These are phyloP conservation scores for Andrena bucephala DNA, from an alignment of 2,888 invertebrate genomes.

Conservation along the genomic window DNA sequence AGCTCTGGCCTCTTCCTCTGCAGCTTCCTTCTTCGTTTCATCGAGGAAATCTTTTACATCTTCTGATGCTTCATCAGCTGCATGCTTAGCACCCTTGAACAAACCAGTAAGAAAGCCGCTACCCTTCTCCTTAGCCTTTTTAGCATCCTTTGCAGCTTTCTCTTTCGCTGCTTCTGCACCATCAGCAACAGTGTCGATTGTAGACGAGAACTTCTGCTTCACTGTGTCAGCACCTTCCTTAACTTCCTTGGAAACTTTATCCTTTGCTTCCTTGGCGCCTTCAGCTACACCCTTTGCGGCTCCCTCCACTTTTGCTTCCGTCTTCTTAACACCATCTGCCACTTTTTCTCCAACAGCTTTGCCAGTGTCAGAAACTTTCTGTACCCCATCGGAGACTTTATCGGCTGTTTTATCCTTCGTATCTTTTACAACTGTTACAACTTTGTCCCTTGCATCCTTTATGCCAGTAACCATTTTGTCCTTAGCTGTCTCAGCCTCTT, in stretches of 20 bases:
- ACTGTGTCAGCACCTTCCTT: slow-evolving; percentile 59
- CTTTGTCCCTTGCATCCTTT: slow-evolving; percentile 54
- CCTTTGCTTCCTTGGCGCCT: slow-evolving; percentile 45
- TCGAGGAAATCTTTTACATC: slow-evolving; percentile 85
- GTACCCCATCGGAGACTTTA: slow-evolving; percentile 47
- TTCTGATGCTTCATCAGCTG: slow-evolving; percentile 67
- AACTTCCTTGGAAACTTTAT: slow-evolving; percentile 42
- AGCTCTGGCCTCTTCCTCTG: slow-evolving; percentile 78
- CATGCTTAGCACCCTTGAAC: slow-evolving; percentile 72
- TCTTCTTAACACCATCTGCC: slow-evolving; percentile 70
- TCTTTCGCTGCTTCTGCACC: slow-evolving; percentile 57
- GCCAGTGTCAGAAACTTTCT: slow-evolving; percentile 33
- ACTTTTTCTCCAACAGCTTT: slow-evolving; percentile 49
- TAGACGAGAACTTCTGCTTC: slow-evolving; percentile 56
- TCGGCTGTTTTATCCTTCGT: slow-evolving; percentile 31
- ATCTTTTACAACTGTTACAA: not conserved
- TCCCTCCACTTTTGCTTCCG: slow-evolving; percentile 27
- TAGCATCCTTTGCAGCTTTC: slow-evolving; percentile 56
- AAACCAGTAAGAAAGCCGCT: slow-evolving; percentile 71
- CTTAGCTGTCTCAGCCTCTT: slow-evolving; percentile 35
- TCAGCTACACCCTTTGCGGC: slow-evolving; percentile 40
- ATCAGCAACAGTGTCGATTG: slow-evolving; percentile 56
- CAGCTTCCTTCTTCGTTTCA: slow-evolving; percentile 82
- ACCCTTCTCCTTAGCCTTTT: slow-evolving; percentile 66
- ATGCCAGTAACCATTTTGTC: slow-evolving; percentile 55